Evolutionary conservation across 2,113 vertebrate species (phyloP), one percentile per base, ranked within the genome.

Genomic region (Arizona elegans): DNA sequence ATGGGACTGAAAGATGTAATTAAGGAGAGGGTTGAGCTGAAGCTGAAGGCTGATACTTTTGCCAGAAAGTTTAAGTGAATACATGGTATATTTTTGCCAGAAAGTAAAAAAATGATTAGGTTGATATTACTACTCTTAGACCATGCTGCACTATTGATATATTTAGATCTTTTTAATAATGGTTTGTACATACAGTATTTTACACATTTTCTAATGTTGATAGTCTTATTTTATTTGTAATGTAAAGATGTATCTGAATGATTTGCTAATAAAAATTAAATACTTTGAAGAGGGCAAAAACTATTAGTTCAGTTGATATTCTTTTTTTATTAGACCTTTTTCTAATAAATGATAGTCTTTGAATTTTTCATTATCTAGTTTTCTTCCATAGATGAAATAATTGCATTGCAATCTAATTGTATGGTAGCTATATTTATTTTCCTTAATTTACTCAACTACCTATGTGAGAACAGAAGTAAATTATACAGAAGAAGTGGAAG

Each of bases 401-500:
- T 15, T 52, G 8, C 3, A 86, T 17, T 59, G 88, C 52, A 5
- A 38, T 94, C 89, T 1, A 90, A 23, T 91, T 88, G 91, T 87
- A 23, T 0, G 0, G 3, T 56, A 43, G 86, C 54, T 8, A 8
- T 10, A 24, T 91, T 96, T 92, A 96, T 98, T 92, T 96, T 98
- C 89, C 97, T 98, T 99, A 98, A 98, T 97, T 93, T 75, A 2
- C 0, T 59, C 95, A 91, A 91, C 96, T 43, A 99, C 99, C 97
- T 99, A 99, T 98, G 99, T 99, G 95, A 98, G 99, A 97, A 99
- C 99, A 92, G 99, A 99, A 96, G 99, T 99, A 55, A 99, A 99
- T 96, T 99, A 99, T 97, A 99, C 99, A 43, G 99, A 99, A 95
- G 99, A 99, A 93, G 99, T 99, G 89, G 99, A 99, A 85, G 99